These are phyloP conservation scores for Aphelinus atriplicis DNA, from an alignment of 1,140 invertebrate species.

Conservation along the genomic window DNA sequence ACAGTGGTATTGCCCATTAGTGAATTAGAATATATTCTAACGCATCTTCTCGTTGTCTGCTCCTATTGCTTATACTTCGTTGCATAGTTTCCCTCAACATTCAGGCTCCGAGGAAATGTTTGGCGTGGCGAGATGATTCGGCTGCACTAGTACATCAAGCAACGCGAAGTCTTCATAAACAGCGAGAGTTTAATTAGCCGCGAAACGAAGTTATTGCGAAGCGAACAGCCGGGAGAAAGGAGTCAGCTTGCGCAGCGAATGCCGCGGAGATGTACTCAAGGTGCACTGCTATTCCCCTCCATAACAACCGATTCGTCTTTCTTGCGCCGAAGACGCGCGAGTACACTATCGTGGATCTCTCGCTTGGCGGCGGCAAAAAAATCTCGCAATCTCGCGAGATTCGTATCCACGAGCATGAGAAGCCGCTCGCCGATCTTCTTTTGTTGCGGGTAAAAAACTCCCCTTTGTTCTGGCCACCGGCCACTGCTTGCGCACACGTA, in stretches of 20 bases:
- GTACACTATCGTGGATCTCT: slow-evolving; percentile 25
- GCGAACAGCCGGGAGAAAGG: too few species aligned
- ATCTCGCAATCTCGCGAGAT: slow-evolving; percentile 39
- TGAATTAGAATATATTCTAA: too few species aligned
- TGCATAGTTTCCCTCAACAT: too few species aligned
- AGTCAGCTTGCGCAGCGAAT: slow-evolving; percentile 4
- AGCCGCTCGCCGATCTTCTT: slow-evolving; percentile 13
- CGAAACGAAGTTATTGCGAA: neutral
- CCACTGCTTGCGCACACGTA: neutral
- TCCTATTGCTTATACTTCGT: too few species aligned
- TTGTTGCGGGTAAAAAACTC: slow-evolving; percentile 32
- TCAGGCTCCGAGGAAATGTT: too few species aligned
- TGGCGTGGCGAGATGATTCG: too few species aligned
- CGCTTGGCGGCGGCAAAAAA: slow-evolving; percentile 21
- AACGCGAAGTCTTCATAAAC: neutral
- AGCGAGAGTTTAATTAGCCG: neutral
- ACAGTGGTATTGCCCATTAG: too few species aligned
- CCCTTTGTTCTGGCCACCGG: slow-evolving; percentile 30
- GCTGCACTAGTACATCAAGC: too few species aligned
- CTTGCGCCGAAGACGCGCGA: neutral
- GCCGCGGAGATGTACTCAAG: slow-evolving; percentile 1
- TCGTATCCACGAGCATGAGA: slow-evolving; percentile 36
- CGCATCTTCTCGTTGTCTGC: too few species aligned
- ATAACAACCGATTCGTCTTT: too few species aligned
- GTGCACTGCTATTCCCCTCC: neutral